Conservation (phyloP, 2,797 vertebrate species). For the Coracias cyanogaster region DNA sequence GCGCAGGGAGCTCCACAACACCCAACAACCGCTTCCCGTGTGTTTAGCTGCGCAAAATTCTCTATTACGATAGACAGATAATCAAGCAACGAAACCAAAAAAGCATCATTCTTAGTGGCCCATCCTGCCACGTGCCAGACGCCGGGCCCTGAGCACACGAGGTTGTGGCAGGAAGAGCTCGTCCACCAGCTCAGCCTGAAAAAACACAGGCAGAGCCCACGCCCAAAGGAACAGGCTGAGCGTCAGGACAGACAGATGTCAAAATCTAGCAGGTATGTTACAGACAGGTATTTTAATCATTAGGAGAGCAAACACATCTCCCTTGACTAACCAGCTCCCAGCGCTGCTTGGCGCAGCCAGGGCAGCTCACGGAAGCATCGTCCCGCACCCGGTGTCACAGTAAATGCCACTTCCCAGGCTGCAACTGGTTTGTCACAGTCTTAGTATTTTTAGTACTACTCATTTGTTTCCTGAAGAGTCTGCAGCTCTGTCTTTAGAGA, state of each 20-base stretch:
- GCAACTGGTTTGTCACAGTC: not conserved
- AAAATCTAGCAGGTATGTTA: not conserved
- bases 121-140: no score
- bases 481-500: not conserved
- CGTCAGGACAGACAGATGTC: not conserved
- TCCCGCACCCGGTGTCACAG: not conserved
- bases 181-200: not conserved
- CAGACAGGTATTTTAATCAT: not conserved
- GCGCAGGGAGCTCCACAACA: not conserved
- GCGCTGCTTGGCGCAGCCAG: not conserved
- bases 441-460: not conserved
- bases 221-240: not conserved
- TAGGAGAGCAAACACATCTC: not conserved
- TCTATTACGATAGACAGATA: not conserved
- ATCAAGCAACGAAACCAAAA: not conserved
- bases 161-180: not conserved
- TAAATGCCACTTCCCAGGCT: not conserved
- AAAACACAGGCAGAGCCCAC: not conserved
- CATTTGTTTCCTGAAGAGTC: not conserved
- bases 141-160: fast-evolving
- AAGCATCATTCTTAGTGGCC: not conserved
- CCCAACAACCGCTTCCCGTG: fast-evolving
- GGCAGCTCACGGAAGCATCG: not conserved
- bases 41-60: not conserved
- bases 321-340: not conserved